These are phyloP conservation scores for Habroteleia sp. DNA, from an alignment of 2,888 invertebrate genomes.

Conservation along the genomic window DNA sequence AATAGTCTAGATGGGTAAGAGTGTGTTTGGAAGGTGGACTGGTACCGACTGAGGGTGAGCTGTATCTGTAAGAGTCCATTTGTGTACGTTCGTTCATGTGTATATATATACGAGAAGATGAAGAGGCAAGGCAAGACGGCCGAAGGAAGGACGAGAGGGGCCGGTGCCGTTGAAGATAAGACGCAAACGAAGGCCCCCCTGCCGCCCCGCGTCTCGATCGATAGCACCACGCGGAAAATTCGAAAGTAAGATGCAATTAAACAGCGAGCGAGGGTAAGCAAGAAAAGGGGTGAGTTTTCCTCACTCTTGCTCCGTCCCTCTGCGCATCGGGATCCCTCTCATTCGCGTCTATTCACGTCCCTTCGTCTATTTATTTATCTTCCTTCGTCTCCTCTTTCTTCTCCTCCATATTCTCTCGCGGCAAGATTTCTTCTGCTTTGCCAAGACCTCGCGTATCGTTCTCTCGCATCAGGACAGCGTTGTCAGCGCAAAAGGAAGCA, in stretches of 20 bases:
- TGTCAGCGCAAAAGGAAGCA: slow-evolving; percentile 78
- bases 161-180: slow-evolving; percentile 80
- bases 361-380: slow-evolving; percentile 62
- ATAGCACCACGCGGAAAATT: slow-evolving; percentile 81
- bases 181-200: slow-evolving; percentile 79
- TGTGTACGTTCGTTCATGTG: slow-evolving; percentile 13
- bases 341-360: slow-evolving; percentile 58
- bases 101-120: slow-evolving; percentile 50
- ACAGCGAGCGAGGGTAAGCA: slow-evolving; percentile 81
- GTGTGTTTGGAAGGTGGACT: slow-evolving; percentile 68
- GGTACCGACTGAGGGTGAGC: slow-evolving; percentile 68
- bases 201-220: slow-evolving; percentile 79
- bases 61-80: slow-evolving; percentile 36
- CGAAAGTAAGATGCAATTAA: slow-evolving; percentile 82
- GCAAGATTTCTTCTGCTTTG: slow-evolving; percentile 64
- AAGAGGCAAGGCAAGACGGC: slow-evolving; percentile 58
- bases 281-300: slow-evolving; percentile 81
- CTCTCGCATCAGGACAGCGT: slow-evolving; percentile 65
- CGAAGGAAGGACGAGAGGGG: slow-evolving; percentile 63
- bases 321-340: slow-evolving; percentile 57
- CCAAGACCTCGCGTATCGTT: slow-evolving; percentile 55
- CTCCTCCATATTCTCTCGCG: slow-evolving; percentile 30
- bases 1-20: slow-evolving; percentile 77
- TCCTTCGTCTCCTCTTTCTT: slow-evolving; percentile 54
- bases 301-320: slow-evolving; percentile 68